phyloP scores from a whole-genome alignment of 1,140 invertebrate genomes.

The Drosophila elegans region DNA sequence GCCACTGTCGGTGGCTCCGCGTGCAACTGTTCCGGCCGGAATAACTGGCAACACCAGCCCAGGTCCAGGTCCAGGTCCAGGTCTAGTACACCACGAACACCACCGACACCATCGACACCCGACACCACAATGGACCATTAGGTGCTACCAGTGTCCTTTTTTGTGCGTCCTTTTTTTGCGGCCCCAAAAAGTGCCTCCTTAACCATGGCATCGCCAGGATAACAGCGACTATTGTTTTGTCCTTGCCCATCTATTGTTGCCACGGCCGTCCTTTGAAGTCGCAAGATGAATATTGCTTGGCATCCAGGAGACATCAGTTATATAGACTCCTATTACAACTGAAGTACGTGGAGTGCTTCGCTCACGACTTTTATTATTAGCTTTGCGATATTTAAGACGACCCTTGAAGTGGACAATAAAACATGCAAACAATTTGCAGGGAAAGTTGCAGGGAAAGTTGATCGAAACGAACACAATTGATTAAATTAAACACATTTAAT shows the following conservation, averaged over 20 bases:
- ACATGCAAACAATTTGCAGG: constrained; percentile 1
- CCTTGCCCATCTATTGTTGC: constrained; percentile 41
- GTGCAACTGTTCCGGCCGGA: constrained; percentile 59
- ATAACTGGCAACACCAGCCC: constrained; percentile 56
- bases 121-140: constrained; percentile 71
- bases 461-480: no score
- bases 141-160: constrained; percentile 68
- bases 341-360: constrained; percentile 21
- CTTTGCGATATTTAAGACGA: constrained; percentile 17
- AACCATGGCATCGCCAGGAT: constrained; percentile 30
- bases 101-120: constrained; percentile 46
- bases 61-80: constrained; percentile 14
- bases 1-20: constrained; percentile 49
- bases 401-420: neutral
- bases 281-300: constrained; percentile 42
- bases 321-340: constrained; percentile 5
- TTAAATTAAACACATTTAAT: no score
- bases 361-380: constrained; percentile 30
- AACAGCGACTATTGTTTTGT: constrained; percentile 34
- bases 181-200: constrained; percentile 36
- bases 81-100: no score
- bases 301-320: constrained; percentile 48
- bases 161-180: constrained; percentile 16
- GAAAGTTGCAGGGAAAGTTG: no score
- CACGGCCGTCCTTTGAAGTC: constrained; percentile 36